Conservation (phyloP, 2,113 vertebrate genomes). For the Sula dactylatra region DNA sequence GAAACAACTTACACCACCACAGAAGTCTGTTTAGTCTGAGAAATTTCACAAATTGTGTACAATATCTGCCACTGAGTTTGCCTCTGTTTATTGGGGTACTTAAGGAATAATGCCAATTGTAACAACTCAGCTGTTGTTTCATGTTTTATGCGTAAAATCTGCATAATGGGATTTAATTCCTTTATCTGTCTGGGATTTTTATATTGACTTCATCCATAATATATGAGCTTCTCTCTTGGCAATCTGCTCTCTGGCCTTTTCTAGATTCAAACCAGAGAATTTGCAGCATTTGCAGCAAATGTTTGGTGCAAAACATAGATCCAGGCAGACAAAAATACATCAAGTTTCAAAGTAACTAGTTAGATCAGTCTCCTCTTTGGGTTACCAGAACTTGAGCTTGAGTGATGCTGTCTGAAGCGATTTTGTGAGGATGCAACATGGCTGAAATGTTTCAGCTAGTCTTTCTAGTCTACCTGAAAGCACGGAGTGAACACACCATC, state of each 20-base stretch:
- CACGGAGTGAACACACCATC: neutral
- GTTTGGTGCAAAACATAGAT: neutral
- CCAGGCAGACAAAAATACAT: neutral
- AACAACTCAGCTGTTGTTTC: neutral
- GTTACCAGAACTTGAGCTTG: neutral
- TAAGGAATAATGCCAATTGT: neutral
- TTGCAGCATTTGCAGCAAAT: neutral
- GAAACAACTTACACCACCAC: neutral
- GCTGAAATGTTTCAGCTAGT: neutral
- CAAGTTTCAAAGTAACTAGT: neutral
- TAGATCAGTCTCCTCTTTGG: neutral
- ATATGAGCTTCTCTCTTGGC: neutral
- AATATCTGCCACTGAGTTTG: neutral
- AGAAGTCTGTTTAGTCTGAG: neutral
- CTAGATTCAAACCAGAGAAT: neutral
- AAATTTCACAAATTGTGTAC: neutral
- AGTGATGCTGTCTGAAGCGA: neutral
- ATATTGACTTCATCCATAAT: neutral
- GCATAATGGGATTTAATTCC: neutral
- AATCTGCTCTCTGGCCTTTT: neutral
- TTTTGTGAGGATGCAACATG: neutral
- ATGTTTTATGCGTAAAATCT: neutral
- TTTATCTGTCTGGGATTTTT: neutral
- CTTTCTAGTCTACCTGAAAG: neutral
- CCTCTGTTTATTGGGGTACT: neutral